These are phyloP conservation scores for Dioctria linearis DNA, from an alignment of 2,888 invertebrate genomes.

Conservation along the genomic window DNA sequence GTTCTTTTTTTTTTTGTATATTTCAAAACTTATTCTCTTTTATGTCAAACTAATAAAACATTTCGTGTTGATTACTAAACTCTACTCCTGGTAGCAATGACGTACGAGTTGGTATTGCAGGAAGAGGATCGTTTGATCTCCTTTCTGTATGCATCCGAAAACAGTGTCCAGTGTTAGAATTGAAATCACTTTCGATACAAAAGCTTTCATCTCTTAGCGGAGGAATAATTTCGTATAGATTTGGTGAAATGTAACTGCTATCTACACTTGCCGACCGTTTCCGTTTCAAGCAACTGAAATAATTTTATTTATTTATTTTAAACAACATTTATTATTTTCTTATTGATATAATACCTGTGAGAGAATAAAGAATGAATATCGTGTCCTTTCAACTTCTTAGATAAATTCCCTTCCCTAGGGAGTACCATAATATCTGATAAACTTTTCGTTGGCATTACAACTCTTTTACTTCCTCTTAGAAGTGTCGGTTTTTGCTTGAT, in stretches of 20 bases:
- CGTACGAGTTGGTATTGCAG: background rate
- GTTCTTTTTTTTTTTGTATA: no score
- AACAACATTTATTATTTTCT: background rate
- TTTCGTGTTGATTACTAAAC: background rate
- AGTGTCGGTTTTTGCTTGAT: conserved; percentile 75
- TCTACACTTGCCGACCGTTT: conserved; percentile 28
- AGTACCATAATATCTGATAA: conserved; percentile 74
- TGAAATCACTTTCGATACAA: background rate
- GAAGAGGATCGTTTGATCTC: conserved; percentile 65
- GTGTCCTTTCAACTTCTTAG: background rate
- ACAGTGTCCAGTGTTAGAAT: background rate
- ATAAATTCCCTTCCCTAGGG: conserved; percentile 65
- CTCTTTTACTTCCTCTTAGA: conserved; percentile 76
- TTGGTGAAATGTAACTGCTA: conserved; percentile 61
- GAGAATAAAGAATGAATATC: background rate
- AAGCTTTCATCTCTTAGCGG: conserved; percentile 56
- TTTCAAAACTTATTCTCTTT: no score
- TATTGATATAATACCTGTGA: conserved; percentile 1
- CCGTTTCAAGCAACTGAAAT: background rate
- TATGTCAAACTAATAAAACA: background rate
- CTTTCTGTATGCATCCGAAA: background rate
- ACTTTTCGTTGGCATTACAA: conserved; percentile 75
- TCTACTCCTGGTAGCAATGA: background rate
- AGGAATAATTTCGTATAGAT: conserved; percentile 37
- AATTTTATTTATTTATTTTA: background rate